These are phyloP conservation scores for Emys orbicularis DNA, from an alignment of 2,797 vertebrate species.

Conservation along the genomic window DNA sequence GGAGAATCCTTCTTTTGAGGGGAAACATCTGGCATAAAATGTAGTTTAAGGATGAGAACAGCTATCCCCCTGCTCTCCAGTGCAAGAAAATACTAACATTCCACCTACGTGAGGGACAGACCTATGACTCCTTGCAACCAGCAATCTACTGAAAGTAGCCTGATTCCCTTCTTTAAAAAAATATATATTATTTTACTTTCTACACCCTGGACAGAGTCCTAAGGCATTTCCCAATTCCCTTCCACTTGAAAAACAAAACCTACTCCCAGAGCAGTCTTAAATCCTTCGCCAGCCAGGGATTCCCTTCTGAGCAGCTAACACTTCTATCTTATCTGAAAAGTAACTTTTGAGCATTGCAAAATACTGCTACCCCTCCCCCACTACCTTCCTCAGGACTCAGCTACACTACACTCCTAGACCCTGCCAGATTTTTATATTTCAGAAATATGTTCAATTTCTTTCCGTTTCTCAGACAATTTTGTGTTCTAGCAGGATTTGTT, in stretches of 20 bases:
- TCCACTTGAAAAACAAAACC: neutral
- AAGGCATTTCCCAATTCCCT: neutral
- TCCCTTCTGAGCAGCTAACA: neutral
- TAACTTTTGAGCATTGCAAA: neutral
- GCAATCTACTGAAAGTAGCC: neutral
- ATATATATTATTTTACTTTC: neutral
- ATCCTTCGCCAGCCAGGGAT: neutral
- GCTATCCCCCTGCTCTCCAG: constrained; percentile 3
- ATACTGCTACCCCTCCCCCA: neutral
- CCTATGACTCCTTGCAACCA: neutral
- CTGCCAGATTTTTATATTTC: accelerated
- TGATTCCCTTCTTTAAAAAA: neutral
- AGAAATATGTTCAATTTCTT: neutral
- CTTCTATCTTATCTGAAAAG: constrained; percentile 13
- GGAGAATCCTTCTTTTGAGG: constrained; percentile 19
- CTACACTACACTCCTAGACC: neutral
- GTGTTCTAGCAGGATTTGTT: neutral
- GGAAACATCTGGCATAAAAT: constrained; percentile 2
- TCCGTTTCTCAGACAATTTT: constrained; percentile 22
- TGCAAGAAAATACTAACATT: constrained; percentile 62
- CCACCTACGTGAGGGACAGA: constrained; percentile 34
- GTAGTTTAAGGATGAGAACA: neutral
- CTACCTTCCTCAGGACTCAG: neutral
- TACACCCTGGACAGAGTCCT: constrained; percentile 70
- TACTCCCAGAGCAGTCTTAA: neutral